Conservation (phyloP, 2,113 vertebrate species). For the Podarcis muralis region DNA sequence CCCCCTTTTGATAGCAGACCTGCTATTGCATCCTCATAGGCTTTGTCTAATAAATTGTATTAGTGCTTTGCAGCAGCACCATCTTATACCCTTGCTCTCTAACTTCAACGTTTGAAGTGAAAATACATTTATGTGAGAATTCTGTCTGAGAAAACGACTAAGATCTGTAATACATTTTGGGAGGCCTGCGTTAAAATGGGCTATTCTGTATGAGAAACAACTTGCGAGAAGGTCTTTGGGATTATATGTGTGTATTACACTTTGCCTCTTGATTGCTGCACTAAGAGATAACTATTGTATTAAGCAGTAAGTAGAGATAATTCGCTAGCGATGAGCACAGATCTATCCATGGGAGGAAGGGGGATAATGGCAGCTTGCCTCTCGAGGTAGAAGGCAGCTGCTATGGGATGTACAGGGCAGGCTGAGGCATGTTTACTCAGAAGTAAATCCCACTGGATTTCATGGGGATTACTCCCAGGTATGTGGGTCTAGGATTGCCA, state of each 20-base stretch:
- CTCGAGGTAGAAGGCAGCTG: background rate
- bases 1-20: conserved; percentile 67
- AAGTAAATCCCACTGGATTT: background rate
- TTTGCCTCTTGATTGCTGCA: background rate
- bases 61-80: conserved; percentile 53
- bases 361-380: background rate
- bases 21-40: conserved; percentile 62
- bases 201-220: background rate
- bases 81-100: conserved; percentile 57
- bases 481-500: no score
- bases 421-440: background rate
- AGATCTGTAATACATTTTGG: background rate
- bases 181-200: background rate
- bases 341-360: no score
- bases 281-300: background rate
- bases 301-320: background rate
- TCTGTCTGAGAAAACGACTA: background rate
- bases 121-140: conserved; percentile 32
- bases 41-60: conserved; percentile 70
- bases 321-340: background rate
- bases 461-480: no score
- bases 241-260: background rate
- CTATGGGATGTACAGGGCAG: background rate
- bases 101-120: conserved; percentile 52
- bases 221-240: background rate